A percentile compares a stretch with the other conserved stretches of the same genome.
Conservation (phyloP, 2,888 invertebrate genomes). For the Elmis aenea region DNA sequence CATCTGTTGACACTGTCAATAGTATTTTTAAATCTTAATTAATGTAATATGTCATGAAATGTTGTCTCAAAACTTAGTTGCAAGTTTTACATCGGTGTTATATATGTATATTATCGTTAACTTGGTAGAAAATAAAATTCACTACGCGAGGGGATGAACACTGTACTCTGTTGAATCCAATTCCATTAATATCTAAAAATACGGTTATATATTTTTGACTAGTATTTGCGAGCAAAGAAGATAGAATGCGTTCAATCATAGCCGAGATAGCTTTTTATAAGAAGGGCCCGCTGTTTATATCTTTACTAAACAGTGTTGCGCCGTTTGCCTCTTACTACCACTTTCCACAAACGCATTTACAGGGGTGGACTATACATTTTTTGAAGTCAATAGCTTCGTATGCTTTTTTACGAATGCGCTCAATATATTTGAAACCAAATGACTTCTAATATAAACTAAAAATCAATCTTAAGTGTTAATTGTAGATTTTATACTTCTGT, state of each 20-base stretch:
- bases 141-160: constrained; percentile 7
- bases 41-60: no score
- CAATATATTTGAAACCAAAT: no score
- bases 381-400: constrained; percentile 2
- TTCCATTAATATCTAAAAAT: constrained; percentile 17
- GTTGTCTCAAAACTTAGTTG: no score
- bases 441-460: no score
- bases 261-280: constrained; percentile 20
- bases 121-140: constrained; percentile 10
- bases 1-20: no score
- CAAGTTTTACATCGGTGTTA: no score
- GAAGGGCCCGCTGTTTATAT: constrained; percentile 19
- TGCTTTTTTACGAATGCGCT: no score
- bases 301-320: constrained; percentile 22
- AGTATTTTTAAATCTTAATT: no score
- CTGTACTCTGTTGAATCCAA: constrained; percentile 11
- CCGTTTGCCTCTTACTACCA: constrained; percentile 19
- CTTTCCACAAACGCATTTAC: constrained; percentile 13
- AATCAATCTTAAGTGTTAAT: no score
- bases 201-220: constrained; percentile 21
- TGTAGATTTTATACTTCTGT: no score
- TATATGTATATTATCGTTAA: no score
- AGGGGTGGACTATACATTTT: constrained; percentile 10
- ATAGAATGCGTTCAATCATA: constrained; percentile 23
- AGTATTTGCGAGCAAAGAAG: constrained; percentile 15